These are phyloP conservation scores for Diabrotica virgifera DNA, from an alignment of 1,140 invertebrate species.

Conservation along the genomic window DNA sequence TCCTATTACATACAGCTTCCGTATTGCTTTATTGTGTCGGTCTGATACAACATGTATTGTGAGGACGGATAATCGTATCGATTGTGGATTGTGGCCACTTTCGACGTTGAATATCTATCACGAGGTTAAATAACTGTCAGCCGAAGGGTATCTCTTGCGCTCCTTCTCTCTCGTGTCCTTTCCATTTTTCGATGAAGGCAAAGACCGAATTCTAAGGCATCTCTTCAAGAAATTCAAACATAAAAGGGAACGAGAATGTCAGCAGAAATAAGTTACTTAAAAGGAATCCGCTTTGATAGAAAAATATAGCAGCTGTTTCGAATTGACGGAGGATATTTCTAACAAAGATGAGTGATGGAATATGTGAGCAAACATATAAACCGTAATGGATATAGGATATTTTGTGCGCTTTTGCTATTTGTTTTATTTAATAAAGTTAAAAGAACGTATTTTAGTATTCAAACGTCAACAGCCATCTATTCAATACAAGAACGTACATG, in stretches of 20 bases:
- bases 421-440: no score
- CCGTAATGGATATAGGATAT: slow-evolving; percentile 3
- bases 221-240: slow-evolving; percentile 23
- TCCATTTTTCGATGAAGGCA: not conserved
- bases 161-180: not conserved
- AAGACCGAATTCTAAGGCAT: slow-evolving; percentile 25
- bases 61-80: slow-evolving; percentile 24
- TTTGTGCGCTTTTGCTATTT: not conserved
- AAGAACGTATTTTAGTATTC: no score
- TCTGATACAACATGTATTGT: slow-evolving; percentile 10
- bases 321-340: slow-evolving; percentile 12
- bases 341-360: slow-evolving; percentile 4
- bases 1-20: no score
- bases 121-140: slow-evolving; percentile 32
- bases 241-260: slow-evolving; percentile 25
- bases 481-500: no score
- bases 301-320: slow-evolving; percentile 21
- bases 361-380: slow-evolving; percentile 9
- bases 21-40: not conserved
- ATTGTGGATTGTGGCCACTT: slow-evolving; percentile 28
- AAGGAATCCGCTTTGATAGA: slow-evolving; percentile 19
- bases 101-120: slow-evolving; percentile 28
- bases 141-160: slow-evolving; percentile 18
- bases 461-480: no score
- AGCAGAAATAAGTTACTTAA: slow-evolving; percentile 29